Conservation (phyloP, 2,888 invertebrate genomes). For the Phlogophora meticulosa region DNA sequence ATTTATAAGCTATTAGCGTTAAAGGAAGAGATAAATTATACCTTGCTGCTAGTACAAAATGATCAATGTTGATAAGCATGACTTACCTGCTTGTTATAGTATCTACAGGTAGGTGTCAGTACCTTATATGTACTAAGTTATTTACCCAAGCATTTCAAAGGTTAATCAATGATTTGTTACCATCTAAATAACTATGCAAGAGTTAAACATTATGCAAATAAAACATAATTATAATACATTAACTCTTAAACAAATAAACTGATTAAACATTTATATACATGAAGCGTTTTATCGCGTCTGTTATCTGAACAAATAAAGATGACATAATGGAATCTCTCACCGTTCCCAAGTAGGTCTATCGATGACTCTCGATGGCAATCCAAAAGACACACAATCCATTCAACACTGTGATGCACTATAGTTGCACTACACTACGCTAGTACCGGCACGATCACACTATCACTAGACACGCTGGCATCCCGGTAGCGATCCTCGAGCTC, state of each 20-base stretch:
- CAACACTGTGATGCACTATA: slow-evolving; percentile 87
- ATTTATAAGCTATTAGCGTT: slow-evolving; percentile 33
- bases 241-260: slow-evolving; percentile 53
- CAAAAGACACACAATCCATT: slow-evolving; percentile 89
- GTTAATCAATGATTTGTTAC: slow-evolving; percentile 19
- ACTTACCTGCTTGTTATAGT: slow-evolving; percentile 3
- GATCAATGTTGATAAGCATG: slow-evolving; percentile 16
- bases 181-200: slow-evolving; percentile 23
- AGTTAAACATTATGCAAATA: slow-evolving; percentile 45
- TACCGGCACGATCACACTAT: slow-evolving; percentile 87
- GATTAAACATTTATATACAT: slow-evolving; percentile 49
- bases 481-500: slow-evolving; percentile 75
- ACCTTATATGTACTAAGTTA: slow-evolving; percentile 14
- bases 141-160: slow-evolving; percentile 23
- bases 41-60: slow-evolving; percentile 31
- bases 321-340: slow-evolving; percentile 75
- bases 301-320: slow-evolving; percentile 57
- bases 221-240: slow-evolving; percentile 40
- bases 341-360: slow-evolving; percentile 88
- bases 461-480: slow-evolving; percentile 89
- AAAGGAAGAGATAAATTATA: slow-evolving; percentile 32
- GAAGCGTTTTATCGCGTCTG: slow-evolving; percentile 38
- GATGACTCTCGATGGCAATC: slow-evolving; percentile 89
- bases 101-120: slow-evolving; percentile 1
- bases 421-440: slow-evolving; percentile 87